Evolutionary conservation across 2,113 vertebrate species (phyloP).

Genomic region (Pipa parva): DNA sequence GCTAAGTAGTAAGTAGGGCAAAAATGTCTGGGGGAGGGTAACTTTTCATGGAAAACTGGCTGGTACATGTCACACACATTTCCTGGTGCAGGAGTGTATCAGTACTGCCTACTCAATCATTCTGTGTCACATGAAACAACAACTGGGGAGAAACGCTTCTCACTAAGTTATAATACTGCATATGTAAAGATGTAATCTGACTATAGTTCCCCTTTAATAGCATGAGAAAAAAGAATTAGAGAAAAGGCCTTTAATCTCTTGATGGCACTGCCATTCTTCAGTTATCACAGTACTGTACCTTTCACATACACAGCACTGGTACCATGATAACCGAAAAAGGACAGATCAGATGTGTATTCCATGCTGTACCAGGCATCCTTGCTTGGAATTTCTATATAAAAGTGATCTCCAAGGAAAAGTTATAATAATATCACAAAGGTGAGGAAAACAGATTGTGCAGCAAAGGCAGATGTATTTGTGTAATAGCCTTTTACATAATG

Average conservation of each 20-base stretch:
- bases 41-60: no score
- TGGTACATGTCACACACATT: not conserved
- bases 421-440: not conserved
- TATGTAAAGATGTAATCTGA: no score
- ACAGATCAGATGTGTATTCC: conserved; percentile 79
- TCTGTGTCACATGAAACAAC: no score
- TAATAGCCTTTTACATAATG: no score
- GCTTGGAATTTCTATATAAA: not conserved
- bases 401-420: not conserved
- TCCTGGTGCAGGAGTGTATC: not conserved
- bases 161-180: no score
- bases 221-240: no score
- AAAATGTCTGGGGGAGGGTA: no score
- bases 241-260: conserved; percentile 46
- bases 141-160: no score
- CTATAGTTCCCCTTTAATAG: not conserved
- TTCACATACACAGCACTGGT: conserved; percentile 96
- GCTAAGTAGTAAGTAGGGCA: no score
- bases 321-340: conserved; percentile 99
- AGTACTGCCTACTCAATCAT: no score
- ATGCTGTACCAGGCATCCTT: no score
- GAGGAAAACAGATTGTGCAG: not conserved
- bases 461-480: not conserved
- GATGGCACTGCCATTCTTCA: conserved; percentile 99
- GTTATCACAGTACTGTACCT: conserved; percentile 99